phyloP scores from a whole-genome alignment of 2,797 vertebrate species.

The Anniella stebbinsi region DNA sequence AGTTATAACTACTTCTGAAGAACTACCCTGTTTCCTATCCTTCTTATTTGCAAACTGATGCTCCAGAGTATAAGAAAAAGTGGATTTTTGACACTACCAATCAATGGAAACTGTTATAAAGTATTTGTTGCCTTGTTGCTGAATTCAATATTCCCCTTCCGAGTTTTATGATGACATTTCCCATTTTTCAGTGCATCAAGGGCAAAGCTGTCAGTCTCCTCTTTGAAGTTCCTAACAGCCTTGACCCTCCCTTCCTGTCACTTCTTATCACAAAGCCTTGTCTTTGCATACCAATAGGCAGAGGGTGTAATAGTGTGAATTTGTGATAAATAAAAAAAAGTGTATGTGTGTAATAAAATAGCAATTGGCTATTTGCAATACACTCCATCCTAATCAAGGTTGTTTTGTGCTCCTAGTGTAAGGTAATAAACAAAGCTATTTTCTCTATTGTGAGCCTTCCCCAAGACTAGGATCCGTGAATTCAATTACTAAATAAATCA shows the following conservation, averaged over 20 bases:
- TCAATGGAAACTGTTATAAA: constrained; percentile 31
- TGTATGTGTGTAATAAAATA: constrained; percentile 63
- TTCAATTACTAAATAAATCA: constrained; percentile 39
- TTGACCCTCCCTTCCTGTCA: constrained; percentile 27
- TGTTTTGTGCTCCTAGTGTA: constrained; percentile 49
- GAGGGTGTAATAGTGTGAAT: neutral
- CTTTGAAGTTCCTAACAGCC: constrained; percentile 40
- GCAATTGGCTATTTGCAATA: constrained; percentile 61
- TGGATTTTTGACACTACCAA: constrained; percentile 19
- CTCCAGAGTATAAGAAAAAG: neutral
- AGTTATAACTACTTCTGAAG: neutral
- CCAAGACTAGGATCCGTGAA: constrained; percentile 36
- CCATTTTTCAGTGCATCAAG: constrained; percentile 19
- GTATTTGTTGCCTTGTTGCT: constrained; percentile 34
- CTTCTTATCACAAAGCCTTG: constrained; percentile 60
- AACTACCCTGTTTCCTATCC: neutral
- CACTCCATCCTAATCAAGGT: constrained; percentile 54
- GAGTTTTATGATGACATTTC: neutral
- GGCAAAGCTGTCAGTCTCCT: neutral
- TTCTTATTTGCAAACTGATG: neutral
- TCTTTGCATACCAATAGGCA: constrained; percentile 54
- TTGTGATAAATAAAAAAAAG: neutral
- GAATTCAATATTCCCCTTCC: constrained; percentile 2
- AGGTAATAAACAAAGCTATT: constrained; percentile 39
- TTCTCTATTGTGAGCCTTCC: constrained; percentile 25